Evolutionary conservation across 2,113 vertebrate species (phyloP).

Genomic region (Leptocoma aspasia): DNA sequence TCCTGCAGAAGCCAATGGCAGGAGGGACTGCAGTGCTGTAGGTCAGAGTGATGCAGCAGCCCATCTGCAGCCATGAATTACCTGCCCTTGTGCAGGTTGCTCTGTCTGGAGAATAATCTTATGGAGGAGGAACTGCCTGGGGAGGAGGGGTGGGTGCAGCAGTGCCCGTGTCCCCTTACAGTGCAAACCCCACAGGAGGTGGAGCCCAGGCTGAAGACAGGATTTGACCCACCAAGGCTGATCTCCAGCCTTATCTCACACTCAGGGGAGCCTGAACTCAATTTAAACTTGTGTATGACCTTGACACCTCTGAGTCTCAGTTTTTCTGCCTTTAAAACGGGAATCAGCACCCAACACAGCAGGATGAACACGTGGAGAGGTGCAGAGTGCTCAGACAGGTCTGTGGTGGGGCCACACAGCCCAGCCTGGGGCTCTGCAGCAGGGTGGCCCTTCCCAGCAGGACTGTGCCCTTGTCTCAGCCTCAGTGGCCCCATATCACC

Average conservation of each 20-base stretch:
- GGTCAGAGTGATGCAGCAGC: not conserved
- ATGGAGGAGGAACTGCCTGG: not conserved
- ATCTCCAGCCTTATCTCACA: not conserved
- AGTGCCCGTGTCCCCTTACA: not conserved
- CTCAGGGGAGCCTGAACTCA: not conserved
- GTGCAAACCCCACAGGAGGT: fast-evolving
- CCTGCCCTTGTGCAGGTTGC: not conserved
- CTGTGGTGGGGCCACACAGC: fast-evolving
- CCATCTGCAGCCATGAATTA: not conserved
- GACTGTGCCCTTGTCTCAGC: not conserved
- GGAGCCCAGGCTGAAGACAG: not conserved
- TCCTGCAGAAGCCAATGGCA: not conserved
- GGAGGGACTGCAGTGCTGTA: not conserved
- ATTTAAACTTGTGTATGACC: not conserved
- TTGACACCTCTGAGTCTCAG: not conserved
- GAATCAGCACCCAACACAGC: not conserved
- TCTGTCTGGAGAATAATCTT: not conserved
- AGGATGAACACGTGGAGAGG: fast-evolving
- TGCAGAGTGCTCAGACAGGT: not conserved
- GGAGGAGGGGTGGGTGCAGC: not conserved
- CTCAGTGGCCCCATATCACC: not conserved
- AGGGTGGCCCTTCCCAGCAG: not conserved
- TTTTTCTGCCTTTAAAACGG: not conserved
- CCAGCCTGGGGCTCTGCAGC: not conserved
- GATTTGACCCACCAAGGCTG: not conserved